Evolutionary conservation across 2,888 invertebrate genomes (phyloP), one percentile per base, ranked within the genome.

Genomic region (Agelastica alni): DNA sequence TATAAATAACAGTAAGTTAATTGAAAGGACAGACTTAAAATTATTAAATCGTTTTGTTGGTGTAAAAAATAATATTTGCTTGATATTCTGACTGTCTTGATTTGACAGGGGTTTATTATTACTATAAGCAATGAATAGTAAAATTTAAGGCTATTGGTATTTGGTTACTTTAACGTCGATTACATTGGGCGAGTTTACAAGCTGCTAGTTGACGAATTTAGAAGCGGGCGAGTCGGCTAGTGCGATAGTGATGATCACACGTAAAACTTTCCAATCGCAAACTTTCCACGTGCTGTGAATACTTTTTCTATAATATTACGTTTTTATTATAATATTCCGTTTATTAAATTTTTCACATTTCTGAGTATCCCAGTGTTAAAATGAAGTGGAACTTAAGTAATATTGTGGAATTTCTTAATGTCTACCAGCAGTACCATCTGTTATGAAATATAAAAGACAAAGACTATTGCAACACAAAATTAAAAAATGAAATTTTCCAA

Each of bases 381-480:
- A 36, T 51, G 34, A 37, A 32, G 39, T 26, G 16, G 30, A 41
- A 41, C 16, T n/a, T 36, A 36, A 9, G 26, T 28, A 26, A 20
- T 41, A 41, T 41, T 26, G 14, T 22, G n/a, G 26, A 31, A 22
- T 49, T 37, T 39, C 31, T 44, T n/a, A 28, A 44, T 14, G 14
- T 14, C 17, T 44, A 44, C 44, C 16, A 30, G 31, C 43, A 47
- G 37, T 47, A 37, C 28, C 47, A 36, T 28, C 7, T 30, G n/a
- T 39, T 49, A 31, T 39, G 39, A 31, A 49, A 30, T 39, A 49
- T 49, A 39, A 49, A 49, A 49, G 32, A 51, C 22, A 51, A 51
- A 43, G 41, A 42, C 36, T 51, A 43, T 36, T 34, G 51, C 16
- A 51, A 43, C 36, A 34, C 34, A 43, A 43, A 42, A 43, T 12